Evolutionary conservation across 2,888 invertebrate genomes (phyloP).

Genomic region (Aphodius granarius): DNA sequence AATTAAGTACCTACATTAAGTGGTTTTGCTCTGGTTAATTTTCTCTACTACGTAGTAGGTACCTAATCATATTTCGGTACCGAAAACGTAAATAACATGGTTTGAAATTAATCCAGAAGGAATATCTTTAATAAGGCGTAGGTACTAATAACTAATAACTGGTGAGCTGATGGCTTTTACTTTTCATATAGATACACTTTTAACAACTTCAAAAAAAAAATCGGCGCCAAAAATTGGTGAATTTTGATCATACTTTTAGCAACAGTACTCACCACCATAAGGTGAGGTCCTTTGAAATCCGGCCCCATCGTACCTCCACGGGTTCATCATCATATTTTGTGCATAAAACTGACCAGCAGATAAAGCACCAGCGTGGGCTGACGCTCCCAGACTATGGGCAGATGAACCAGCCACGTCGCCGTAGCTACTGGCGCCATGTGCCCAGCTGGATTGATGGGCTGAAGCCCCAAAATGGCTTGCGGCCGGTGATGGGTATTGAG

Average conservation of each 20-base stretch:
- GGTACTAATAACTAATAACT: no score
- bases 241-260: neutral
- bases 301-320: constrained; percentile 75
- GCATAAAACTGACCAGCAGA: constrained; percentile 70
- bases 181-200: neutral
- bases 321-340: constrained; percentile 77
- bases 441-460: constrained; percentile 46
- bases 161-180: no score
- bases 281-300: constrained; percentile 82
- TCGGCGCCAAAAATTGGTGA: no score
- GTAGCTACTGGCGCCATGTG: constrained; percentile 47
- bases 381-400: constrained; percentile 54
- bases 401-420: constrained; percentile 51
- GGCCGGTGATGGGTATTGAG: constrained; percentile 56
- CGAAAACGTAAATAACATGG: no score
- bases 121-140: no score
- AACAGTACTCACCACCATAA: constrained; percentile 61
- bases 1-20: neutral
- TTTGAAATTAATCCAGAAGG: no score
- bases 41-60: no score
- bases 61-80: no score
- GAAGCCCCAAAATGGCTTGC: constrained; percentile 46
- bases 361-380: constrained; percentile 55
- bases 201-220: no score
- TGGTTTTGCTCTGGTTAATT: no score